These are phyloP conservation scores for Montipora capitata DNA, from an alignment of 92 coral and sea anemone species.

Conservation along the genomic window DNA sequence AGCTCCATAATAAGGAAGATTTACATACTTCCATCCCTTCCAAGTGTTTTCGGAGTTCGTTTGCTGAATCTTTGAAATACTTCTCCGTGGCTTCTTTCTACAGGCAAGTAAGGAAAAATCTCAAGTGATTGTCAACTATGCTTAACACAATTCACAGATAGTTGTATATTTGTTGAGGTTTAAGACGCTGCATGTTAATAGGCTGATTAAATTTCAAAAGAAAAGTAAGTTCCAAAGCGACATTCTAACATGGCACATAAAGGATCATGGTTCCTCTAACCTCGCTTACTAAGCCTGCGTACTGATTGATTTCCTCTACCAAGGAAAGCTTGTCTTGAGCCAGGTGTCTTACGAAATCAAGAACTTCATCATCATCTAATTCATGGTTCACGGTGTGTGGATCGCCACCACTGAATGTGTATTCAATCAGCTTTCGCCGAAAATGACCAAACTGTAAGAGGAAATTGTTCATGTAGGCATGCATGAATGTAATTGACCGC, in stretches of 20 bases:
- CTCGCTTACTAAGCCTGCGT: slow-evolving; percentile 81
- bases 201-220: not conserved
- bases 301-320: slow-evolving; percentile 81
- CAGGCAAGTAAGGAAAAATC: not conserved
- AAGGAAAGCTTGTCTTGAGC: slow-evolving; percentile 80
- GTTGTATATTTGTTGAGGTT: too few species aligned
- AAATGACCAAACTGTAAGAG: slow-evolving; percentile 89
- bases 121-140: not conserved
- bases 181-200: too few species aligned
- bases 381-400: slow-evolving; percentile 75
- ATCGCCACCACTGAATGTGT: slow-evolving; percentile 78
- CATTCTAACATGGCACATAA: not conserved
- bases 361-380: slow-evolving; percentile 91
- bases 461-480: not conserved
- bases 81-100: slow-evolving; percentile 76
- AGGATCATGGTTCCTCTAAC: slow-evolving; percentile 32
- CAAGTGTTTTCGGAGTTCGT: slow-evolving; percentile 74
- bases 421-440: slow-evolving; percentile 82
- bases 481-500: too few species aligned
- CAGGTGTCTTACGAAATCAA: slow-evolving; percentile 86
- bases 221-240: not conserved
- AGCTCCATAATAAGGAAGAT: too few species aligned
- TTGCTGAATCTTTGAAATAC: slow-evolving; percentile 81
- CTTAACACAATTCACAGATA: not conserved
- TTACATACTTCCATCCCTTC: slow-evolving; percentile 79